Evolutionary conservation across 2,113 vertebrate genomes (phyloP).

Genomic region (Colinus virginianus): DNA sequence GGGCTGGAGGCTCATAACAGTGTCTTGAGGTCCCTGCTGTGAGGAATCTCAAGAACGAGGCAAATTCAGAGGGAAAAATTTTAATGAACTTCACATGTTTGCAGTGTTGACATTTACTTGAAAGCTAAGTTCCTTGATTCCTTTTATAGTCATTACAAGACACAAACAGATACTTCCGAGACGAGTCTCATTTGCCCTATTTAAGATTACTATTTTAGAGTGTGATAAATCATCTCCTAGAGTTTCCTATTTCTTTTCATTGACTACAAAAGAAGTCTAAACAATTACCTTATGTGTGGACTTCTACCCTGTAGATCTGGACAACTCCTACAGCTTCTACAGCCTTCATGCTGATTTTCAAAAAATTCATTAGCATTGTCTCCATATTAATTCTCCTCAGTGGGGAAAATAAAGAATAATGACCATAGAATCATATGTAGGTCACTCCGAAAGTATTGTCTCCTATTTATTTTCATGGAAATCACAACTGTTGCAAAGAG

Average conservation of each 20-base stretch:
- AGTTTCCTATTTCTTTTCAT: slow-evolving; percentile 24
- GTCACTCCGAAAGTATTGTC: background rate
- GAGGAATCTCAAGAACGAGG: background rate
- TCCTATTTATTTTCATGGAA: background rate
- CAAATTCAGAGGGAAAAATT: slow-evolving; percentile 3
- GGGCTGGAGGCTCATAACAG: background rate
- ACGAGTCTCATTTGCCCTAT: background rate
- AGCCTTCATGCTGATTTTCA: accelerated
- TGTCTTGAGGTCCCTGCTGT: background rate
- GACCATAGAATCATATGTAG: background rate
- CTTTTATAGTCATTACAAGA: slow-evolving; percentile 33
- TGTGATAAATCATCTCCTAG: background rate
- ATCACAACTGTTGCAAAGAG: background rate
- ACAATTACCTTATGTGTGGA: background rate
- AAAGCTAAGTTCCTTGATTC: slow-evolving; percentile 30
- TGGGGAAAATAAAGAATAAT: background rate
- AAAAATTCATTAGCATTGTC: background rate
- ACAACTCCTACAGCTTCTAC: background rate
- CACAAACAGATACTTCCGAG: slow-evolving; percentile 4
- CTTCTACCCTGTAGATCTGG: background rate
- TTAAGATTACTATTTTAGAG: slow-evolving; percentile 39
- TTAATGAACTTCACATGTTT: background rate
- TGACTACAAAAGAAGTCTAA: slow-evolving; percentile 4
- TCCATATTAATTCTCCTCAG: background rate
- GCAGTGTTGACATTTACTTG: slow-evolving; percentile 3